Evolutionary conservation across 2,888 invertebrate species (phyloP), one percentile per base, ranked within the genome.

Genomic region (Eupithecia centaureata): DNA sequence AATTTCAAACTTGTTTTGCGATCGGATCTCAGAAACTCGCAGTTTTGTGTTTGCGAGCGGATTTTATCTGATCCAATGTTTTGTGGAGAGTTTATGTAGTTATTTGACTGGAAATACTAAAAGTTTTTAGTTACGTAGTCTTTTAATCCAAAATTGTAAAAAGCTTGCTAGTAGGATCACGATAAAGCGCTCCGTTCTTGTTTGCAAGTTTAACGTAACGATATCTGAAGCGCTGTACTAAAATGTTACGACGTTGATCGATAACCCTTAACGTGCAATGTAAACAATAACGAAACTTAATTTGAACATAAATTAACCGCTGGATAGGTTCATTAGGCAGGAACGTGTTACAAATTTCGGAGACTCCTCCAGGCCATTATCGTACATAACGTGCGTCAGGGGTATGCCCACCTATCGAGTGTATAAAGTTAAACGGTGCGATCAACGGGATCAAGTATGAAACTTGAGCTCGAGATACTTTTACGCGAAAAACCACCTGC

Each of bases 261-360:
- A 66, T 62, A 56, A 33, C 22, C 65, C 33, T 59, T 38, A 63
- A 59, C 54, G 32, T 59, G 56, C 65, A 62, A 57, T 69, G 66
- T 75, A 75, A 73, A 71, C 74, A 70, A 72, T 71, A 72, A 72
- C 66, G 70, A 72, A 68, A 73, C 72, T 71, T 74, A 74, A 75
- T 77, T 76, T 74, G 69, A 70, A 73, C 72, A 76, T 78, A 74
- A 75, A 75, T 77, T 75, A 74, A 68, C 68, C 73, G 62, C 42
- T 25, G 33, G 73, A 70, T 62, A 70, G 65, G 74, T 75, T 79
- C 77, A 76, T 80, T 79, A 79, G 60, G 64, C 66, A 63, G 63
- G 63, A 60, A 74, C 77, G 74, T 73, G 79, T 76, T 76, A 75
- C 71, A 73, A 74, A 74, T 76, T 75, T 70, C 71, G 72, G 64